Evolutionary conservation across 2,888 invertebrate genomes (phyloP).

Genomic region (Eretmocerus hayati): DNA sequence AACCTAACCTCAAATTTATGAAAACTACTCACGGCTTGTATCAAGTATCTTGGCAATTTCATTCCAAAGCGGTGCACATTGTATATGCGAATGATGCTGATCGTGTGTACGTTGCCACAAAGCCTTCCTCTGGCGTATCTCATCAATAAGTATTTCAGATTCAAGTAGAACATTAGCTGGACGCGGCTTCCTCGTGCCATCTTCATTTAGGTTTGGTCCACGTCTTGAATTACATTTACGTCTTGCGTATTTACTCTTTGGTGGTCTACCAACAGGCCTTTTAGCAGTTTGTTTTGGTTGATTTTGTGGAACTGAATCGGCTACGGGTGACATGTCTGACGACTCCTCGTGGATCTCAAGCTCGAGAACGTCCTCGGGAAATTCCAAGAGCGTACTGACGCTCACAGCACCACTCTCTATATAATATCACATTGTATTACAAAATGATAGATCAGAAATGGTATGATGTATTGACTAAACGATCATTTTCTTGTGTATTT

Average conservation of each 20-base stretch:
- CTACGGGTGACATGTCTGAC: too few species aligned
- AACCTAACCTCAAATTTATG: neutral
- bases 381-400: too few species aligned
- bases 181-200: conserved; percentile 7
- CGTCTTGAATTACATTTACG: neutral
- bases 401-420: too few species aligned
- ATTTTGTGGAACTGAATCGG: too few species aligned
- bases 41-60: conserved; percentile 18
- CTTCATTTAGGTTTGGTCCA: neutral
- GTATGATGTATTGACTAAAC: too few species aligned
- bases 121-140: conserved; percentile 16
- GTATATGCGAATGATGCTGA: conserved; percentile 14
- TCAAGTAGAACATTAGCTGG: conserved; percentile 20
- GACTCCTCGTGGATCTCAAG: too few species aligned
- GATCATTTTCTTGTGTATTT: too few species aligned
- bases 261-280: conserved; percentile 3
- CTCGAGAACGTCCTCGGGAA: too few species aligned
- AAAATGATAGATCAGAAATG: too few species aligned
- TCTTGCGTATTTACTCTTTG: neutral
- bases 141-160: conserved; percentile 22
- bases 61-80: conserved; percentile 17
- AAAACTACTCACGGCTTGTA: conserved; percentile 16
- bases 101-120: conserved; percentile 22
- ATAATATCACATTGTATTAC: too few species aligned
- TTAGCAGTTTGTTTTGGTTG: conserved; percentile 10